A percentile compares a stretch with the other conserved stretches of the same genome.
These are phyloP conservation scores for Pseudeuparius sepicola DNA, from an alignment of 2,888 invertebrate genomes.

Conservation along the genomic window DNA sequence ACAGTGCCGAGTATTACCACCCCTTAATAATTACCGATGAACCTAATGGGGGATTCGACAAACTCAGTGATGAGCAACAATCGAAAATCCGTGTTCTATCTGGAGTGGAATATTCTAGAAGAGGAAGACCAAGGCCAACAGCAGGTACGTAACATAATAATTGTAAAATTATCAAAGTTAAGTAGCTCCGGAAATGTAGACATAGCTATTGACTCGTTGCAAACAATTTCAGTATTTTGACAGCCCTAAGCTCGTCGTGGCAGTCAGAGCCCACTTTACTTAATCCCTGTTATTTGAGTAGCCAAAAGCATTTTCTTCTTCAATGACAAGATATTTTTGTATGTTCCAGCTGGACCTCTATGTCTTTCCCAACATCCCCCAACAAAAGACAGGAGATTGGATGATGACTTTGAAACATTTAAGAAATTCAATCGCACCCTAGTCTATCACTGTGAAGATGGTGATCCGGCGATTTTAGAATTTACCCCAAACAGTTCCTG, in stretches of 20 bases:
- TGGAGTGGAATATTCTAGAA: slow-evolving; percentile 71
- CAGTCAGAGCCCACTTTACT: too few species aligned
- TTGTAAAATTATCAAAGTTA: too few species aligned
- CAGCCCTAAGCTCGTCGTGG: too few species aligned
- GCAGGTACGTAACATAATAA: too few species aligned
- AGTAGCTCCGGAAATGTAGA: background rate
- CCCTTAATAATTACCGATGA: slow-evolving; percentile 83
- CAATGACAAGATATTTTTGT: too few species aligned
- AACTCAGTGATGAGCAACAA: slow-evolving; percentile 59
- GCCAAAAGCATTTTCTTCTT: too few species aligned
- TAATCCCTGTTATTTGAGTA: too few species aligned
- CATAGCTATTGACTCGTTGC: background rate
- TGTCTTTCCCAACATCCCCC: slow-evolving; percentile 59
- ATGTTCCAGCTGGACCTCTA: slow-evolving; percentile 59
- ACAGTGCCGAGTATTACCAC: slow-evolving; percentile 76
- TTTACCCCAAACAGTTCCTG: slow-evolving; percentile 82
- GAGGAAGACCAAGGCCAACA: slow-evolving; percentile 69
- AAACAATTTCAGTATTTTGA: too few species aligned
- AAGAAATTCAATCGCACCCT: slow-evolving; percentile 77
- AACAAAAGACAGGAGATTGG: slow-evolving; percentile 63
- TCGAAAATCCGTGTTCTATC: slow-evolving; percentile 63
- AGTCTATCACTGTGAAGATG: slow-evolving; percentile 56
- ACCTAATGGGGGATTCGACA: slow-evolving; percentile 71
- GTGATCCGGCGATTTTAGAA: slow-evolving; percentile 61
- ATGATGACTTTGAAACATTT: slow-evolving; percentile 69